A percentile compares a stretch with the other conserved stretches of the same genome.
Conservation (phyloP, 2,888 invertebrate genomes). For the Luperina nickerlii region DNA sequence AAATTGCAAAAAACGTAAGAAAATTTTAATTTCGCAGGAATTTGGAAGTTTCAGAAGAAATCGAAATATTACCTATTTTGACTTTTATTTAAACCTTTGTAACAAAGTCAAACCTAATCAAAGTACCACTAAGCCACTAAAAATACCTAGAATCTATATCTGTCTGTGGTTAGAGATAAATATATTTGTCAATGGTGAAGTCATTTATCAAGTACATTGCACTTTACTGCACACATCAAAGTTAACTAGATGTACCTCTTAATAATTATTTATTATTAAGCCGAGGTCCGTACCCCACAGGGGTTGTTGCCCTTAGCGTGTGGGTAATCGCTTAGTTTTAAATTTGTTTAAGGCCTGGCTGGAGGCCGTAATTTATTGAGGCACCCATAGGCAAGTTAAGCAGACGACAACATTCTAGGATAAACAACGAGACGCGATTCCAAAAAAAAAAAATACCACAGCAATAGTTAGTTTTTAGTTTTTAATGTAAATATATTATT, state of each 20-base stretch:
- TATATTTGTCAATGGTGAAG: neutral
- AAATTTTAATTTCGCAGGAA: too few species aligned
- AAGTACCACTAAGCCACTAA: neutral
- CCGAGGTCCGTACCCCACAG: neutral
- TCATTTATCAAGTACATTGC: neutral
- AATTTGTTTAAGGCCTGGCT: neutral
- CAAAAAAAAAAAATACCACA: neutral
- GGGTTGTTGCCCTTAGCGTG: neutral
- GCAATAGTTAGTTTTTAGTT: too few species aligned
- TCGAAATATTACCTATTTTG: neutral
- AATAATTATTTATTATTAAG: neutral
- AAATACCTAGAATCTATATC: neutral
- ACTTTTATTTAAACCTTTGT: neutral
- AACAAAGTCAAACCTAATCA: neutral
- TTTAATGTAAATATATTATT: too few species aligned
- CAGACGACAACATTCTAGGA: neutral
- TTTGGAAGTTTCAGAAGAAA: neutral
- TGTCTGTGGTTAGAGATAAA: constrained; percentile 11
- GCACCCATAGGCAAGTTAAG: neutral
- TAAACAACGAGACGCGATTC: neutral
- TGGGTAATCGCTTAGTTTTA: neutral
- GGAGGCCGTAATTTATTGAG: neutral
- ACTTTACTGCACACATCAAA: neutral
- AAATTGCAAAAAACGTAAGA: too few species aligned
- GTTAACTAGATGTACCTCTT: neutral